Evolutionary conservation across 2,797 vertebrate species (phyloP), one percentile per base, ranked within the genome.

Genomic region (Champsocephalus gunnari): DNA sequence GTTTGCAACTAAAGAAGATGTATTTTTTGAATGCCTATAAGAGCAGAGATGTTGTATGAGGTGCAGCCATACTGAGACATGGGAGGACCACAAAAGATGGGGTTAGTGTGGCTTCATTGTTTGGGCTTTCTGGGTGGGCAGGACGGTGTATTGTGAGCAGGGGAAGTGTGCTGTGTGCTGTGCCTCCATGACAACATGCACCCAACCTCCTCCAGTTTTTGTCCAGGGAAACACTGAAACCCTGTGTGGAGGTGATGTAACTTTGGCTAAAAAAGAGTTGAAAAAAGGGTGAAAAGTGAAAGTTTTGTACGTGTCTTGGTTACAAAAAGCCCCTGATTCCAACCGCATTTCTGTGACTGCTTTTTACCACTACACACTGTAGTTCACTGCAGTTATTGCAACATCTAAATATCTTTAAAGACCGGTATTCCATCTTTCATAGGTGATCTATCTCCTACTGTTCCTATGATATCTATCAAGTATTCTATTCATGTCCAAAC

Each of bases 61-160:
- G 53, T 44, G 21, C 13, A 73, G 76, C 58, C 63, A 54, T 53
- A 38, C 11, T 57, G 72, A 88, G 64, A 83, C 77, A 61, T 12
- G 44, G 59, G 21, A 76, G 67, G 6, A 73, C 66, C 67, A 77
- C 66, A 76, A 67, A 79, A 63, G 65, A 66, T 71, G 47, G 76
- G 75, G 70, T 87, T 81, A 78, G 70, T 54, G 65, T 63, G 62
- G 63, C 41, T 78, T 68, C 66, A 72, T 80, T 79, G 74, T 86
- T 72, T 75, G 61, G 62, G 50, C 68, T 44, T 62, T 74, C 12
- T 59, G 65, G 63, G 66, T 81, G 80, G 76, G 82, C 71, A 77
- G 79, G 77, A 75, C 10, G 2, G 51, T 48, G 63, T 21, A 14
- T 28, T 34, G 50, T 21, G 34, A 38, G 47, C 32, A 54, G 71